Percentiles rank a stretch among this genome's conserved stretches.
Evolutionary conservation across 2,797 vertebrate species (phyloP).

Genomic region (Pangasius mekongensis): DNA sequence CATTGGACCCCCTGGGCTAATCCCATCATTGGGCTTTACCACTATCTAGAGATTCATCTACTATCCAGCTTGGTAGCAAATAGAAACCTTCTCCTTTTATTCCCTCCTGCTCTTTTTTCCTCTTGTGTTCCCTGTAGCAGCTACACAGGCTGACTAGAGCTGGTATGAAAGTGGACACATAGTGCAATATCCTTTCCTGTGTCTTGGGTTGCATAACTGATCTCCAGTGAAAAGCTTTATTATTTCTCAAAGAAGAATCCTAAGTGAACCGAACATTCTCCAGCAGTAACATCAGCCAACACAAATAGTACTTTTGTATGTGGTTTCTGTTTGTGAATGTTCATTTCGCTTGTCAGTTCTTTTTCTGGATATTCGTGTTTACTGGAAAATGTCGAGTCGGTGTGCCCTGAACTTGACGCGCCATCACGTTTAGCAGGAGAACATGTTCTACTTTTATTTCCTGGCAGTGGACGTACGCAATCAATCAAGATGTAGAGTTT

Average conservation of each 20-base stretch:
- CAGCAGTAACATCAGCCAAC: neutral
- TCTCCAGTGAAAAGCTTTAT: neutral
- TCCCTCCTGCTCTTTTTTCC: neutral
- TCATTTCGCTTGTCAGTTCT: neutral
- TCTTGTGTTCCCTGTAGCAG: neutral
- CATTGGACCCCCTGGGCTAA: conserved; percentile 20
- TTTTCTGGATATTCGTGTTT: neutral
- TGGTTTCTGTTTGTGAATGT: neutral
- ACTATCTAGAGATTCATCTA: conserved; percentile 12
- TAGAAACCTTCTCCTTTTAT: neutral
- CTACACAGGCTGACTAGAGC: neutral
- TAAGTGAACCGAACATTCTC: neutral
- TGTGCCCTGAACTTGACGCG: neutral
- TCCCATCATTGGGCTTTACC: conserved; percentile 7
- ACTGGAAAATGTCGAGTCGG: neutral
- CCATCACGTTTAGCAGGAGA: neutral
- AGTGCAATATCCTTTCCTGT: neutral
- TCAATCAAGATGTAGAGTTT: conserved; percentile 4
- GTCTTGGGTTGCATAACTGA: neutral
- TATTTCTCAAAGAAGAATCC: neutral
- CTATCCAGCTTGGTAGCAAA: conserved; percentile 24
- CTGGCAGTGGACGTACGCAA: neutral
- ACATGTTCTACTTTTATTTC: neutral
- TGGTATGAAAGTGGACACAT: neutral
- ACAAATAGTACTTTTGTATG: neutral